A percentile compares a stretch with the other conserved stretches of the same genome.
Conservation (phyloP, 1,140 invertebrate species). For the Meloidogyne hapla region DNA sequence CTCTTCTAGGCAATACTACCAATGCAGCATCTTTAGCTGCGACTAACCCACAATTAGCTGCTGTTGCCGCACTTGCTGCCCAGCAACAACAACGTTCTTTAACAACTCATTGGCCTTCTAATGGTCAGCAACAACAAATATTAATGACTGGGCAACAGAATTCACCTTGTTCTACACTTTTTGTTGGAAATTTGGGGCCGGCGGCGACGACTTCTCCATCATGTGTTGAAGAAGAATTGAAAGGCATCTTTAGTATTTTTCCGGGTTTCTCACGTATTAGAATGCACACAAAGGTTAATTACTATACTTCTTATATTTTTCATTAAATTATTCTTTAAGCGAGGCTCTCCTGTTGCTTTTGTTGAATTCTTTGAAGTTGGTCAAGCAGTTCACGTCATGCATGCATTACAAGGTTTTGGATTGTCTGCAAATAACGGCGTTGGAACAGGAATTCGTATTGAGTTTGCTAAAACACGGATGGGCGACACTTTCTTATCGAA, state of each 20-base stretch:
- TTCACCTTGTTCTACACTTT: conserved; percentile 86
- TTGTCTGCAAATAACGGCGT: conserved; percentile 88
- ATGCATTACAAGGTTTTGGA: conserved; percentile 78
- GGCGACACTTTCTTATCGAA: conserved; percentile 67
- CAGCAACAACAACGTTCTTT: conserved; percentile 49
- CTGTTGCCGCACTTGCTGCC: conserved; percentile 37
- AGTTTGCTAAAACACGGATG: conserved; percentile 98
- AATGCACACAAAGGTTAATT: conserved; percentile 82
- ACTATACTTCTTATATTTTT: not conserved
- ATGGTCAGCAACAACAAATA: conserved; percentile 31
- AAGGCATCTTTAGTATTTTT: conserved; percentile 90
- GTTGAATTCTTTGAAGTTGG: conserved; percentile 88
- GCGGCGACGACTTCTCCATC: conserved; percentile 70
- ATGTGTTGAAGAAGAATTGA: conserved; percentile 91
- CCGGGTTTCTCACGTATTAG: conserved; percentile 92
- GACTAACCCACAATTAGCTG: conserved; percentile 12
- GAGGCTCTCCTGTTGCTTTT: conserved; percentile 87
- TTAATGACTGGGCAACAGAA: conserved; percentile 4
- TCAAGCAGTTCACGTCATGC: conserved; percentile 84
- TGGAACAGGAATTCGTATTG: conserved; percentile 85
- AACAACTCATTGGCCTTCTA: conserved; percentile 7
- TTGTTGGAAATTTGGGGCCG: conserved; percentile 88
- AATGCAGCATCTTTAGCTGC: conserved; percentile 31
- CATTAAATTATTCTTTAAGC: not conserved
- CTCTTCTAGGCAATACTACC: not conserved